These are phyloP conservation scores for Camptogramma bilineatum DNA, from an alignment of 2,888 invertebrate genomes.

Conservation along the genomic window DNA sequence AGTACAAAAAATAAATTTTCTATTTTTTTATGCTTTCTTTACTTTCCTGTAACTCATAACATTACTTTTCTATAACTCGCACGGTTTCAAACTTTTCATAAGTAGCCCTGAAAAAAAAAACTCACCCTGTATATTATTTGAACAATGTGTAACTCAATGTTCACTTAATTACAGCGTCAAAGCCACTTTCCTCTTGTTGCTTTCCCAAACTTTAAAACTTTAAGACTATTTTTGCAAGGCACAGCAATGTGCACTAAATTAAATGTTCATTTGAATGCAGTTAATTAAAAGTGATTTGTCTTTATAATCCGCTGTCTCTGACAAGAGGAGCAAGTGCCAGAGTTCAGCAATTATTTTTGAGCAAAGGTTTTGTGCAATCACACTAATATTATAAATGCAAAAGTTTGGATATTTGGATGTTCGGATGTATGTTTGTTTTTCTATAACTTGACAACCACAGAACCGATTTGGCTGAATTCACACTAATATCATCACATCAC, in stretches of 20 bases:
- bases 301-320: slow-evolving; percentile 21
- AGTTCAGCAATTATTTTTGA: slow-evolving; percentile 7
- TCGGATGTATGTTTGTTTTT: too few species aligned
- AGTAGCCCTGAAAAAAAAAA: too few species aligned
- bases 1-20: too few species aligned
- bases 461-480: too few species aligned
- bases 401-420: too few species aligned
- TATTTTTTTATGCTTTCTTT: too few species aligned
- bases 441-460: too few species aligned
- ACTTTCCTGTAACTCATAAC: too few species aligned
- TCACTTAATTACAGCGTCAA: neutral
- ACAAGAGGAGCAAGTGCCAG: slow-evolving; percentile 7
- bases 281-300: slow-evolving; percentile 23
- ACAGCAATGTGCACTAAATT: slow-evolving; percentile 10
- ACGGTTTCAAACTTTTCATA: too few species aligned
- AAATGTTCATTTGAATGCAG: slow-evolving; percentile 21
- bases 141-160: neutral
- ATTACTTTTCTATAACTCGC: too few species aligned
- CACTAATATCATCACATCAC: too few species aligned
- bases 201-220: neutral
- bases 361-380: neutral
- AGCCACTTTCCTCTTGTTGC: neutral
- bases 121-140: too few species aligned
- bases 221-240: neutral
- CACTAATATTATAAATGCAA: neutral